Percentiles rank a stretch among this genome's conserved stretches.
These are phyloP conservation scores for Pipra filicauda DNA, from an alignment of 2,113 vertebrate species.

Conservation along the genomic window DNA sequence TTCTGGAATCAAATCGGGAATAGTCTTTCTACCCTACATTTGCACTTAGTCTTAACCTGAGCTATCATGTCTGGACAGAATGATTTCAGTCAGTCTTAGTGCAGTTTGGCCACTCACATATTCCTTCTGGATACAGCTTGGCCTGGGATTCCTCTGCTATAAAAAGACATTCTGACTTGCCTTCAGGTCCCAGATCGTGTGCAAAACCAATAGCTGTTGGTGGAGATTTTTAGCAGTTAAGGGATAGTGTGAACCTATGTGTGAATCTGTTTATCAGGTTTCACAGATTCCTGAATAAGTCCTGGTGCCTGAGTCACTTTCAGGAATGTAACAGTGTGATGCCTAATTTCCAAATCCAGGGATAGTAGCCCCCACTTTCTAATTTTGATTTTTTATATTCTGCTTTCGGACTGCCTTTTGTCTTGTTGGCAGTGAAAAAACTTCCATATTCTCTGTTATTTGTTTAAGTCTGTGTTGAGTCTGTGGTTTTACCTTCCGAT, in stretches of 20 bases:
- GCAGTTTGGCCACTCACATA: neutral
- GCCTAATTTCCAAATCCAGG: neutral
- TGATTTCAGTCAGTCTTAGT: neutral
- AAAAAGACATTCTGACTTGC: neutral
- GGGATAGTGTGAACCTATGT: constrained; percentile 1
- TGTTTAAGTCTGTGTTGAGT: neutral
- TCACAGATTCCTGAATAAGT: constrained; percentile 17
- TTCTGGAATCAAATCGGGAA: neutral
- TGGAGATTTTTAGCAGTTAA: neutral
- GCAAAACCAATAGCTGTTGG: neutral
- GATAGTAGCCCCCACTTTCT: neutral
- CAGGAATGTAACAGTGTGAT: neutral
- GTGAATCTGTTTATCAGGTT: constrained; percentile 20
- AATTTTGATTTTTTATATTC: neutral
- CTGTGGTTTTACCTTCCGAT: neutral
- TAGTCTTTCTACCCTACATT: neutral
- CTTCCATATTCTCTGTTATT: neutral
- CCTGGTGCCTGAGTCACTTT: neutral
- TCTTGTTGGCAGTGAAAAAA: neutral
- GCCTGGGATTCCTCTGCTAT: neutral
- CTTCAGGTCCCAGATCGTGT: neutral
- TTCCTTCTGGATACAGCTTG: neutral
- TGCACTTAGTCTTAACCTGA: neutral
- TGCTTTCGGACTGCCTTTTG: neutral
- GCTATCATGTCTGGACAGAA: neutral